Conservation (phyloP, 2,888 invertebrate genomes). For the Cacoxenus indagator region DNA sequence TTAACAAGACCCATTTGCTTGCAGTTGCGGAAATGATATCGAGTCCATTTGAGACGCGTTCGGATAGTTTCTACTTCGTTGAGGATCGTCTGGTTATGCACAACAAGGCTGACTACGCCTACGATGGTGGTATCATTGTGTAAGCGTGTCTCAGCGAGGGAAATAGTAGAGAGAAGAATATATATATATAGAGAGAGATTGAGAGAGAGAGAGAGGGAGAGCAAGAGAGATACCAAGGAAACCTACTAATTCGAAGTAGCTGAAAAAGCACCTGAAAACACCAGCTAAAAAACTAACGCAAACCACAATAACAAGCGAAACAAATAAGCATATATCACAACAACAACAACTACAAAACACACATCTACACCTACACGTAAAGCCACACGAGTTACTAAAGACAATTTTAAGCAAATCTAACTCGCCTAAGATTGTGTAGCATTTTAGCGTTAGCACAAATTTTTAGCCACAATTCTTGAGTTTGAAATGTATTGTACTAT, state of each 20-base stretch:
- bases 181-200: too few relatives aligned
- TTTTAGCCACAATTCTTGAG: constrained; percentile 61
- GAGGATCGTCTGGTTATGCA: constrained; percentile 98
- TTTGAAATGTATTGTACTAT: constrained; percentile 50
- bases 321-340: too few relatives aligned
- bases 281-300: too few relatives aligned
- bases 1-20: too few relatives aligned
- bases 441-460: constrained; percentile 62
- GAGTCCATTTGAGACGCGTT: constrained; percentile 95
- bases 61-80: constrained; percentile 99
- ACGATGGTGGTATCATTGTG: constrained; percentile 80
- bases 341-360: too few relatives aligned
- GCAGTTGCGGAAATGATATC: constrained; percentile 97
- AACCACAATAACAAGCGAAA: too few relatives aligned
- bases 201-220: too few relatives aligned
- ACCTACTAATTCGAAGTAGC: too few relatives aligned
- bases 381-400: constrained; percentile 34
- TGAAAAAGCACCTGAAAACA: too few relatives aligned
- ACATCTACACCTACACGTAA: too few relatives aligned
- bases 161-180: too few relatives aligned
- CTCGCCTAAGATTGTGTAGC: constrained; percentile 37
- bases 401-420: constrained; percentile 36
- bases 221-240: too few relatives aligned
- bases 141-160: constrained; percentile 26
- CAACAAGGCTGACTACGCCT: constrained; percentile 99